Evolutionary conservation across 1,140 invertebrate genomes (phyloP).

Genomic region (Tetragnatha versicolor): DNA sequence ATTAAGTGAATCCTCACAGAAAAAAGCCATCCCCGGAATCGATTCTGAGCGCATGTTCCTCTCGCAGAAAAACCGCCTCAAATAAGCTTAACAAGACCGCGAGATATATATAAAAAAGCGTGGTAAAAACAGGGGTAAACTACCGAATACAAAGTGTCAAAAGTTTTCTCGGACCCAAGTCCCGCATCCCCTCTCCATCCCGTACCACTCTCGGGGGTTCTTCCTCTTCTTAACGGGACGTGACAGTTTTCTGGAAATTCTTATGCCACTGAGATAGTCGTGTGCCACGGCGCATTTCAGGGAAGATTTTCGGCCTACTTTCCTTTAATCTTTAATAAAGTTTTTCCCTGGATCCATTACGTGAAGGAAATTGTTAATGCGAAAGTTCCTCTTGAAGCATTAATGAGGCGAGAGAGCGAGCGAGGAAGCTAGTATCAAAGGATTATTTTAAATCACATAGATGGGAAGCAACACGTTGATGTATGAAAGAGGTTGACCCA

Average conservation of each 20-base stretch:
- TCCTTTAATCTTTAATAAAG: slow-evolving; percentile 38
- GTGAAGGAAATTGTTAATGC: slow-evolving; percentile 28
- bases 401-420: slow-evolving; percentile 10
- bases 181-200: too few species aligned
- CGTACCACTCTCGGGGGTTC: not conserved
- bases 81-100: slow-evolving; percentile 1
- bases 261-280: slow-evolving; percentile 1
- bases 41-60: too few species aligned
- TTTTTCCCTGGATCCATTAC: slow-evolving; percentile 21
- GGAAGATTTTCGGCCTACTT: slow-evolving; percentile 28
- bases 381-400: slow-evolving; percentile 1
- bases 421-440: not conserved
- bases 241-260: slow-evolving; percentile 26
- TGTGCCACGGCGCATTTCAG: slow-evolving; percentile 15
- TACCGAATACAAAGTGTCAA: slow-evolving; percentile 13
- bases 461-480: too few species aligned
- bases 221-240: slow-evolving; percentile 9
- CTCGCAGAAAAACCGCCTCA: not conserved
- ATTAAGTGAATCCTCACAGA: too few species aligned
- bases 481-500: too few species aligned
- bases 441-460: slow-evolving; percentile 6
- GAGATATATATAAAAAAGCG: not conserved
- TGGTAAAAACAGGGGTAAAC: not conserved
- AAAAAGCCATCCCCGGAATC: too few species aligned
- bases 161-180: slow-evolving; percentile 2